phyloP scores from a whole-genome alignment of 2,113 vertebrate genomes.

The Psephotus haematonotus region DNA sequence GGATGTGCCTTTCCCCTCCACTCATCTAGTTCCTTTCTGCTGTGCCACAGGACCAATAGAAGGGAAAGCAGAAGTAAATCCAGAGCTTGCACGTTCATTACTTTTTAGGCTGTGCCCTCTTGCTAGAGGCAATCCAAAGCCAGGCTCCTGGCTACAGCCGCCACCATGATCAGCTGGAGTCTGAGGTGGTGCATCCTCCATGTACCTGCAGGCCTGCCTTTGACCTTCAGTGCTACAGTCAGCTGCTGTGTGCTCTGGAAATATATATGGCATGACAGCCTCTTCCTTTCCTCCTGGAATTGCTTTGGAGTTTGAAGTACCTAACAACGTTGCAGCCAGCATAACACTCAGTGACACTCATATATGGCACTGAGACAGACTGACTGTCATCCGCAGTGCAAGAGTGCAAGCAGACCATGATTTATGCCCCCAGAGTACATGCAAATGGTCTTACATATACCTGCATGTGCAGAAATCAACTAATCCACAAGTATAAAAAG shows the following conservation, averaged over 20 bases:
- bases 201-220: accelerated
- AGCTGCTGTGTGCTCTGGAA: not conserved
- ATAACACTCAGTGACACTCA: not conserved
- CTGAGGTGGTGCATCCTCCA: not conserved
- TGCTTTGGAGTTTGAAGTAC: not conserved
- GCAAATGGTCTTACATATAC: not conserved
- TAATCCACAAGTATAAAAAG: not conserved
- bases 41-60: not conserved
- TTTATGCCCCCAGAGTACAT: not conserved
- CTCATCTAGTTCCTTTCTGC: not conserved
- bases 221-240: accelerated
- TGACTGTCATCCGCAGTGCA: not conserved
- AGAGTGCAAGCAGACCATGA: accelerated
- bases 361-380: not conserved
- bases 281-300: not conserved
- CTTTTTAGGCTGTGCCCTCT: not conserved
- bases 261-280: not conserved
- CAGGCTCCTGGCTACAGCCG: not conserved
- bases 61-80: not conserved
- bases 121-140: accelerated
- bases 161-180: accelerated
- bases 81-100: not conserved
- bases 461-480: not conserved
- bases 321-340: not conserved
- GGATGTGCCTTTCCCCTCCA: not conserved